phyloP scores from a whole-genome alignment of 2,113 vertebrate genomes.

The Egretta garzetta region DNA sequence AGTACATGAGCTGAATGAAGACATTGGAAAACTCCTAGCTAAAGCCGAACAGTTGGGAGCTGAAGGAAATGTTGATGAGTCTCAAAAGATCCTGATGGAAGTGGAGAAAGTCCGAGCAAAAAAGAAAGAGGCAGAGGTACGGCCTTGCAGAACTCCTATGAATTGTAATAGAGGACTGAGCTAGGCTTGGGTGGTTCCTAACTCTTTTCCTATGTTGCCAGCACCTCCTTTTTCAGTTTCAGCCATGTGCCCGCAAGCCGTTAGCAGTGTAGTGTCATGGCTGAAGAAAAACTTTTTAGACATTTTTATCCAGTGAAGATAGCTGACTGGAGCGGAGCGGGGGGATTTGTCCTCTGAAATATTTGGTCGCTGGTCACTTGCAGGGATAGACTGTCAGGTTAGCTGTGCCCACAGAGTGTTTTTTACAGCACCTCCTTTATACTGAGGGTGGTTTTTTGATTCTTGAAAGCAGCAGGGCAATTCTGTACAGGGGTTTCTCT shows the following conservation, averaged over 20 bases:
- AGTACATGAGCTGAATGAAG: constrained; percentile 97
- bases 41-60: constrained; percentile 98
- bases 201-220: background rate
- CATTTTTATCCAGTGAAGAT: background rate
- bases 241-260: background rate
- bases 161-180: background rate
- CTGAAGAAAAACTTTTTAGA: background rate
- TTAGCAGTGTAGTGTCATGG: background rate
- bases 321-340: accelerated
- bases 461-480: background rate
- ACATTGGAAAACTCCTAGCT: constrained; percentile 96
- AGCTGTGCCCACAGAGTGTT: background rate
- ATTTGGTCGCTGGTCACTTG: background rate
- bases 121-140: constrained; percentile 98
- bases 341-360: background rate
- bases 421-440: background rate
- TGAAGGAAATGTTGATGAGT: constrained; percentile 97
- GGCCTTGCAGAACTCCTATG: background rate
- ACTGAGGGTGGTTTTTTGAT: background rate
- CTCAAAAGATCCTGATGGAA: constrained; percentile 96
- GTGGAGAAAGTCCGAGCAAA: constrained; percentile 94
- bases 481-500: background rate
- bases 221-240: background rate
- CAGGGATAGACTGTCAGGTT: background rate
- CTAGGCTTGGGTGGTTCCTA: background rate